Conservation (phyloP, 1,140 invertebrate genomes). For the Drosophila suzukii region DNA sequence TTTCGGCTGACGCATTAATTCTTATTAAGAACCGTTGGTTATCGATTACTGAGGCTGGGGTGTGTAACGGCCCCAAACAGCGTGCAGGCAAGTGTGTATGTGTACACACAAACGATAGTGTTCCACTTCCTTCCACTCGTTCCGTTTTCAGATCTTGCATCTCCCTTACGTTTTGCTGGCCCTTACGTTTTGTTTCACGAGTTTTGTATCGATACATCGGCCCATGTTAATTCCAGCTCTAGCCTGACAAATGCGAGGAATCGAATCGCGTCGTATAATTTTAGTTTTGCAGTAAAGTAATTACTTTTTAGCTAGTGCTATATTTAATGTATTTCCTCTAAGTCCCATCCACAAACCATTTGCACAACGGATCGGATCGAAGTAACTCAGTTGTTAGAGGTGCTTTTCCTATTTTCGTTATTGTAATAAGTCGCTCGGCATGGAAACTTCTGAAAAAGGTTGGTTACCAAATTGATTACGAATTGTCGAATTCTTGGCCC, state of each 20-base stretch:
- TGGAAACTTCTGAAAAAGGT: slow-evolving; percentile 29
- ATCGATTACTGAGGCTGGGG: neutral
- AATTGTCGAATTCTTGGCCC: neutral
- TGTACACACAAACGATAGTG: slow-evolving; percentile 1
- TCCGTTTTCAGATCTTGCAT: no score
- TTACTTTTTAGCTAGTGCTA: neutral
- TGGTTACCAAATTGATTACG: slow-evolving; percentile 9
- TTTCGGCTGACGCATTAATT: no score
- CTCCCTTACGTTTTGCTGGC: no score
- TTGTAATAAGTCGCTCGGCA: neutral
- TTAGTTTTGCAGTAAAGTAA: slow-evolving; percentile 6
- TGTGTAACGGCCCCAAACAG: slow-evolving; percentile 24
- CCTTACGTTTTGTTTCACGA: no score
- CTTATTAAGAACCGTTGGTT: neutral
- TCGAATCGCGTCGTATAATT: slow-evolving; percentile 28
- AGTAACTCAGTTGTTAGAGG: neutral
- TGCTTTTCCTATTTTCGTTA: neutral
- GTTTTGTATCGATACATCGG: no score
- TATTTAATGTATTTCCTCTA: neutral
- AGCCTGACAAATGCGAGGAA: no score
- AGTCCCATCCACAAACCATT: neutral
- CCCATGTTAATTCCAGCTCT: no score
- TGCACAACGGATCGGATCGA: neutral
- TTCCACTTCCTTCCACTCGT: slow-evolving; percentile 11
- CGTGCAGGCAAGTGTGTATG: slow-evolving; percentile 9